Percentiles rank a stretch among this genome's conserved stretches.
Evolutionary conservation across 2,113 vertebrate genomes (phyloP).

Genomic region (Apistogramma diplotaenia): DNA sequence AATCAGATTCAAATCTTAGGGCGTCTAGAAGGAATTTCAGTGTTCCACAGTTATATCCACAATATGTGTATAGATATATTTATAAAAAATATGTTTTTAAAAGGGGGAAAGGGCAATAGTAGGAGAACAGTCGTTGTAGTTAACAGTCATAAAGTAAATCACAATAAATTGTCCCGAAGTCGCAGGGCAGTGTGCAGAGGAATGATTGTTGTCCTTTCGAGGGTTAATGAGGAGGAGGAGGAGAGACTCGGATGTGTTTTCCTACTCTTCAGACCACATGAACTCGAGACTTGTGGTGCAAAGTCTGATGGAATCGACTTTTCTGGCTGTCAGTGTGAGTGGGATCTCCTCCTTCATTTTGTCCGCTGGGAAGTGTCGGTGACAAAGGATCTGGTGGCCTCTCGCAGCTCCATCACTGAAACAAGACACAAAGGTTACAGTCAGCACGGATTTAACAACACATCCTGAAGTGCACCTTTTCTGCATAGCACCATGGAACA

Average conservation of each 20-base stretch:
- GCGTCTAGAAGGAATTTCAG: background rate
- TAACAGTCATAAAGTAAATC: slow-evolving; percentile 75
- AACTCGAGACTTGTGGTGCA: slow-evolving; percentile 37
- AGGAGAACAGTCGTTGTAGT: slow-evolving; percentile 73
- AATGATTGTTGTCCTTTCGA: background rate
- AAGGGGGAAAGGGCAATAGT: slow-evolving; percentile 35
- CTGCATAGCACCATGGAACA: background rate
- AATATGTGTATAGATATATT: slow-evolving; percentile 35
- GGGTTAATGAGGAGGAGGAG: background rate
- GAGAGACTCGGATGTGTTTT: background rate
- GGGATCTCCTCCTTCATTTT: slow-evolving; percentile 70
- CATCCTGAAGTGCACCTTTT: background rate
- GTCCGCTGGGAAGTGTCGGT: slow-evolving; percentile 56
- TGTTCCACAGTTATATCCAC: slow-evolving; percentile 66
- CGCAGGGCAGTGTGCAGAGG: slow-evolving; percentile 17
- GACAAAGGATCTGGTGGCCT: slow-evolving; percentile 37
- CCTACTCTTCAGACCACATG: slow-evolving; percentile 26
- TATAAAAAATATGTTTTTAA: slow-evolving; percentile 60
- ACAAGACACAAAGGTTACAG: slow-evolving; percentile 30
- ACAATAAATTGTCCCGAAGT: slow-evolving; percentile 38
- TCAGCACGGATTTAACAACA: background rate
- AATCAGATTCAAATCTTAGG: slow-evolving; percentile 28
- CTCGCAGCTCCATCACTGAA: slow-evolving; percentile 63
- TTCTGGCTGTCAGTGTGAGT: slow-evolving; percentile 43
- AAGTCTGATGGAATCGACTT: slow-evolving; percentile 48